Evolutionary conservation across 2,113 vertebrate genomes (phyloP), one percentile per base, ranked within the genome.

Genomic region (Cranoglanis bouderius): DNA sequence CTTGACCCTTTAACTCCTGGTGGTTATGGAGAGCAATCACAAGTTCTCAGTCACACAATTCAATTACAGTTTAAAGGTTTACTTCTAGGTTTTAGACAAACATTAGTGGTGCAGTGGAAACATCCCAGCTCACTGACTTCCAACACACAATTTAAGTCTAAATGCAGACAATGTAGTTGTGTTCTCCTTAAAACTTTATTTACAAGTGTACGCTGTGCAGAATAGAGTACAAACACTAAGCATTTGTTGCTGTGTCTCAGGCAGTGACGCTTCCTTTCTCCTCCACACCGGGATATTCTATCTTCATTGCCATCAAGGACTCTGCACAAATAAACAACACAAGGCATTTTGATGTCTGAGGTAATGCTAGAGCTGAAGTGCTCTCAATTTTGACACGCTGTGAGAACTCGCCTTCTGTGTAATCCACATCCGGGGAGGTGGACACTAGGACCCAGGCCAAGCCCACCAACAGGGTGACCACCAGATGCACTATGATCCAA

Each of bases 401-500:
- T 70, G 7, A 38, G 87, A 75, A 88, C 93, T 88, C 94, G 98
- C 98, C 96, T 94, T 97, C 97, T 70, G 97, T 98, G 89, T 97
- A 96, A 94, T 99, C 98, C n/a, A 95, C 90, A 46, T 96, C 95
- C 38, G 98, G 97, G n/a, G 94, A 94, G 0, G 93, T 95, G 83
- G 97, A 96, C 53, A 98, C 92, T 90, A 97, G 96, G 85, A 98
- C 92, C 98, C 98, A 99, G 88, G 97, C 97, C 88, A 98, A 89
- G 18, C 97, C 97, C 89, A 97, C 97, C 85, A 99, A 93, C 92
- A 99, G 91, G 5, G 98, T 95, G 87, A 99, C 96, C 86, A 98
- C 97, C 46, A 99, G 95, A 93, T 99, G 98, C 85, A 99, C 94
- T 57, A 97, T 96, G 86, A 98, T 93, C 98, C 98, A 99, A 0